These are phyloP conservation scores for Amphiprion percula DNA, from an alignment of 2,113 vertebrate species.

Conservation along the genomic window DNA sequence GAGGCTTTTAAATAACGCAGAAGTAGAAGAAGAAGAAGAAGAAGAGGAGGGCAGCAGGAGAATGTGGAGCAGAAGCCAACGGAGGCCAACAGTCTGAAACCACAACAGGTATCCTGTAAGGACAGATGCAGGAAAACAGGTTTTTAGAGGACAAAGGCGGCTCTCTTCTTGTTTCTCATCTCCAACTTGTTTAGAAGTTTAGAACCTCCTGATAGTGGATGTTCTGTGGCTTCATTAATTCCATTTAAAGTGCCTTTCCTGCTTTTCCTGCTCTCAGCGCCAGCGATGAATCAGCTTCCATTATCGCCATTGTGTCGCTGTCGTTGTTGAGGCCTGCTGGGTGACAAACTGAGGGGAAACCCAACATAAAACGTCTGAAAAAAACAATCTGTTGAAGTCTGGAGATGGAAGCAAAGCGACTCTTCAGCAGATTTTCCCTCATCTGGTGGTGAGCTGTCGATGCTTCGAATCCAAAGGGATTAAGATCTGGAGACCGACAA, in stretches of 20 bases:
- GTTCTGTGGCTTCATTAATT: neutral
- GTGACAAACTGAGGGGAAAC: neutral
- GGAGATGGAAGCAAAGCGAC: neutral
- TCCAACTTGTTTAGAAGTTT: neutral
- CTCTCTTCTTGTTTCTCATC: neutral
- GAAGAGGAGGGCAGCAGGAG: slow-evolving; percentile 19
- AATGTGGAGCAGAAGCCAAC: slow-evolving; percentile 63
- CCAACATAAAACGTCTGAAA: too few species aligned
- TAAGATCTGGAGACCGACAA: too few species aligned
- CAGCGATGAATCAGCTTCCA: neutral
- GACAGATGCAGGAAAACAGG: neutral
- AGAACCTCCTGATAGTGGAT: neutral
- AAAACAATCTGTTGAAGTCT: neutral
- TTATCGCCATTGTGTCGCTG: neutral
- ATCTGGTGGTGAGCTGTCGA: neutral
- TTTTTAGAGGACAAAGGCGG: neutral
- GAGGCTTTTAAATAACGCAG: slow-evolving; percentile 20
- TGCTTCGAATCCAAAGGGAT: neutral
- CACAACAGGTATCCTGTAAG: neutral
- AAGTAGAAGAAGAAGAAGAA: slow-evolving; percentile 26
- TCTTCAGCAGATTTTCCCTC: neutral
- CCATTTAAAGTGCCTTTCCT: neutral
- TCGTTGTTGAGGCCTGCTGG: slow-evolving; percentile 6
- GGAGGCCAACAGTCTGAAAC: slow-evolving; percentile 3
- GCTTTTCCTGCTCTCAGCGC: neutral